These are phyloP conservation scores for Dichetophora obliterata DNA, from an alignment of 2,888 invertebrate genomes.

Conservation along the genomic window DNA sequence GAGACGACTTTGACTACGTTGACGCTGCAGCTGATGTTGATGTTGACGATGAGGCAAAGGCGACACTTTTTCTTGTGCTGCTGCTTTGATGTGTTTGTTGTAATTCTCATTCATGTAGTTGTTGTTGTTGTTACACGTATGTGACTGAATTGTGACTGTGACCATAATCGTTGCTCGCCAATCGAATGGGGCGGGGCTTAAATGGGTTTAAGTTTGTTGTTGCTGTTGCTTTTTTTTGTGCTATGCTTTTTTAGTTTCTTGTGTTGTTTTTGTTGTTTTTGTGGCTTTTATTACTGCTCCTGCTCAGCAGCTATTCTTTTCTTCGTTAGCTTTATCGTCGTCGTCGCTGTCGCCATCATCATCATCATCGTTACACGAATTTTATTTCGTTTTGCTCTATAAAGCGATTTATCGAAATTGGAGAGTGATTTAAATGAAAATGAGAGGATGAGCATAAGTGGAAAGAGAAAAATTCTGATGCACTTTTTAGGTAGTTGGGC, in stretches of 20 bases:
- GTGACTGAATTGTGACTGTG: slow-evolving; percentile 41
- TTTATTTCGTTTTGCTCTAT: slow-evolving; percentile 52
- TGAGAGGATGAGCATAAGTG: slow-evolving; percentile 22
- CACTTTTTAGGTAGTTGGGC: slow-evolving; percentile 15
- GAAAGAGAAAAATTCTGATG: slow-evolving; percentile 5
- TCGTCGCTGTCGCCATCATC: slow-evolving; percentile 36
- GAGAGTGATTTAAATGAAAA: slow-evolving; percentile 49
- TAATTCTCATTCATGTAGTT: neutral
- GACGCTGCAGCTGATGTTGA: neutral
- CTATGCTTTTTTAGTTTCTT: slow-evolving; percentile 45
- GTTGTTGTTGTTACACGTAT: slow-evolving; percentile 34
- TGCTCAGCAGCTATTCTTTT: neutral
- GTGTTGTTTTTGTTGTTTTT: slow-evolving; percentile 37
- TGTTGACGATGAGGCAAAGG: slow-evolving; percentile 17
- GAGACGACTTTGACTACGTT: neutral
- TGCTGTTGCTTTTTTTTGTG: slow-evolving; percentile 44
- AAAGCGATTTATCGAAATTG: slow-evolving; percentile 62
- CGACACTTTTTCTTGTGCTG: slow-evolving; percentile 33
- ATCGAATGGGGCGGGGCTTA: slow-evolving; percentile 68
- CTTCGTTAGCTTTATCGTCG: neutral
- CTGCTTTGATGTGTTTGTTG: neutral
- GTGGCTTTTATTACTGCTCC: no score
- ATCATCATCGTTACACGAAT: slow-evolving; percentile 14
- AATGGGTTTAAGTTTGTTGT: slow-evolving; percentile 49
- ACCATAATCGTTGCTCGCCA: slow-evolving; percentile 57